A percentile compares a stretch with the other conserved stretches of the same genome.
Evolutionary conservation across 92 coral and sea anemone genomes (phyloP).

Genomic region (Zoanthus sansibaricus): DNA sequence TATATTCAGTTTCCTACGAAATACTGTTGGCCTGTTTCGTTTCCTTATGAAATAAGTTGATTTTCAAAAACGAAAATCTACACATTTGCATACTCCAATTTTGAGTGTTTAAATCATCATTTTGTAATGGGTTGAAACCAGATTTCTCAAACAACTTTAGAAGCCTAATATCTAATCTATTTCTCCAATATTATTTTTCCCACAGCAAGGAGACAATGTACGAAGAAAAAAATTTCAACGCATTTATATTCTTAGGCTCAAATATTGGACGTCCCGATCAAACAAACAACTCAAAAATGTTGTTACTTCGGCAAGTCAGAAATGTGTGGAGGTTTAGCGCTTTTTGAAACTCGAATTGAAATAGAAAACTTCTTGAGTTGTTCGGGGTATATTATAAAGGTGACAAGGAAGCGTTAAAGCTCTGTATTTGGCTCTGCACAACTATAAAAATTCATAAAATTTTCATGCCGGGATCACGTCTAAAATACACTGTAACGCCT

Average conservation of each 20-base stretch:
- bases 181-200: background rate
- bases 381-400: background rate
- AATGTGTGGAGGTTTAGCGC: background rate
- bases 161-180: too few species aligned
- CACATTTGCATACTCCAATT: background rate
- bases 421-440: background rate
- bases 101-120: background rate
- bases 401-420: background rate
- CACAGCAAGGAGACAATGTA: background rate
- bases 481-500: background rate
- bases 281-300: constrained; percentile 35
- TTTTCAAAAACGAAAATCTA: background rate
- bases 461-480: background rate
- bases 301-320: background rate
- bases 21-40: background rate
- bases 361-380: background rate
- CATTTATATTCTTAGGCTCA: background rate
- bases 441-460: background rate
- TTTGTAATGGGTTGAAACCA: background rate
- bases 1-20: background rate
- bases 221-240: background rate
- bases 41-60: background rate
- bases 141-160: too few species aligned
- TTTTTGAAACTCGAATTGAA: background rate
- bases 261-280: background rate